Conservation (phyloP, 2,888 invertebrate genomes). For the Vanessa cardui region DNA sequence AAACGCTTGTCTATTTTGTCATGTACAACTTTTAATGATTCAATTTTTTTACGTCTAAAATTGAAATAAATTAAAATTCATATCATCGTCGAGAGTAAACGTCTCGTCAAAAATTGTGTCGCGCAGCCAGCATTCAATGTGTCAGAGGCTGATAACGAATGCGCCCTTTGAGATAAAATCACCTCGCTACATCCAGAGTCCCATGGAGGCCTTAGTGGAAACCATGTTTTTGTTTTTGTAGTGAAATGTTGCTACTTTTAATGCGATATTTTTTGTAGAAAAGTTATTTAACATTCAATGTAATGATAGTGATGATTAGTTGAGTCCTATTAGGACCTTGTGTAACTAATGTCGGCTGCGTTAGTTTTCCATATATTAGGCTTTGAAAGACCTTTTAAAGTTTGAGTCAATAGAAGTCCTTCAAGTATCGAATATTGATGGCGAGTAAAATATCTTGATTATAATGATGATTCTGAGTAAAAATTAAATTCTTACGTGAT, state of each 20-base stretch:
- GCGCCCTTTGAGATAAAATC: conserved; percentile 58
- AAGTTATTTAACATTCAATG: background rate
- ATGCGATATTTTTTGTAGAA: background rate
- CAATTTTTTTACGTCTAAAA: background rate
- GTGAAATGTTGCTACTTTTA: conserved; percentile 4
- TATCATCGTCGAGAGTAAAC: conserved; percentile 13
- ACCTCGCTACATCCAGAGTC: conserved; percentile 34
- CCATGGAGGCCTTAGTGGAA: conserved; percentile 25
- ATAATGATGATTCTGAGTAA: too few relatives aligned
- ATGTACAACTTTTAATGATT: too few relatives aligned
- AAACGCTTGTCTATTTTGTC: too few relatives aligned
- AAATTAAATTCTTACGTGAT: too few relatives aligned
- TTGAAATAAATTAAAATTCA: conserved; percentile 8
- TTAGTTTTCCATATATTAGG: too few relatives aligned
- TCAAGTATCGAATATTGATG: too few relatives aligned
- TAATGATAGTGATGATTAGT: background rate
- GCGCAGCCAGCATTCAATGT: conserved; percentile 39
- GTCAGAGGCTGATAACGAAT: conserved; percentile 53
- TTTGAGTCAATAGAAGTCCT: too few relatives aligned
- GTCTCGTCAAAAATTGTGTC: conserved; percentile 40
- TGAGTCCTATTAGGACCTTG: too few relatives aligned
- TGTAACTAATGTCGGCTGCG: too few relatives aligned
- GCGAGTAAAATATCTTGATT: too few relatives aligned
- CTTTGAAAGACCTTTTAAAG: too few relatives aligned
- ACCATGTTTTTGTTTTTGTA: conserved; percentile 11